These are phyloP conservation scores for Sebastes hubbsi DNA, from an alignment of 2,797 vertebrate genomes.

Conservation along the genomic window DNA sequence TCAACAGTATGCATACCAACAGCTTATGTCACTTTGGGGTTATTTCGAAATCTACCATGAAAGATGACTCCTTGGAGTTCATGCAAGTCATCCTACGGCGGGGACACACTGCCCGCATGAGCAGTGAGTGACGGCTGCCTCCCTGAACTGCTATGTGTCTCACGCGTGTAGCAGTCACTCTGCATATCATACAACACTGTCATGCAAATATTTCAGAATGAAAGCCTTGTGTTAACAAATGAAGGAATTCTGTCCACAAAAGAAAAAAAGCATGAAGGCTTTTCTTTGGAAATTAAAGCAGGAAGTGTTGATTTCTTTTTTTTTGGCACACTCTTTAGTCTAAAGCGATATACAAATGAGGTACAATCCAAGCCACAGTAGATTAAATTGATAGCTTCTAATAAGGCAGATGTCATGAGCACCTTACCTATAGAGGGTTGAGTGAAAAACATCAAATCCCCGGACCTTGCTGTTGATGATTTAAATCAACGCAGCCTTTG, in stretches of 20 bases:
- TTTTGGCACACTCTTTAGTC: not conserved
- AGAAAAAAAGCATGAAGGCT: no score
- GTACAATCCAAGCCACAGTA: not conserved
- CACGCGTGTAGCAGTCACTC: not conserved
- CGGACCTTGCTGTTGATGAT: no score
- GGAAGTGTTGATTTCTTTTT: no score
- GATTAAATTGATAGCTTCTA: not conserved
- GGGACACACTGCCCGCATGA: not conserved
- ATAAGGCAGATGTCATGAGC: not conserved
- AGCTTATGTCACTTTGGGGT: not conserved
- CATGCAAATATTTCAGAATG: no score
- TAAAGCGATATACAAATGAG: not conserved
- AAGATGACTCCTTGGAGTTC: not conserved
- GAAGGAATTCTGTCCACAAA: no score
- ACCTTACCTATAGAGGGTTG: not conserved
- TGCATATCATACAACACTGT: no score
- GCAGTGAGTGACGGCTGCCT: not conserved
- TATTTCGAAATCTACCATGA: not conserved
- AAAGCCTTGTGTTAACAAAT: no score
- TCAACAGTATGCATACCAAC: not conserved
- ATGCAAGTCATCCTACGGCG: not conserved
- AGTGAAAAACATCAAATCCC: not conserved
- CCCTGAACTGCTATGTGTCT: not conserved
- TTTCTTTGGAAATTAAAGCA: no score
- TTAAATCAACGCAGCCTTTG: no score